Percentiles rank a stretch among this genome's conserved stretches.
Conservation (phyloP, 2,113 vertebrate genomes). For the Anthoscopus minutus region DNA sequence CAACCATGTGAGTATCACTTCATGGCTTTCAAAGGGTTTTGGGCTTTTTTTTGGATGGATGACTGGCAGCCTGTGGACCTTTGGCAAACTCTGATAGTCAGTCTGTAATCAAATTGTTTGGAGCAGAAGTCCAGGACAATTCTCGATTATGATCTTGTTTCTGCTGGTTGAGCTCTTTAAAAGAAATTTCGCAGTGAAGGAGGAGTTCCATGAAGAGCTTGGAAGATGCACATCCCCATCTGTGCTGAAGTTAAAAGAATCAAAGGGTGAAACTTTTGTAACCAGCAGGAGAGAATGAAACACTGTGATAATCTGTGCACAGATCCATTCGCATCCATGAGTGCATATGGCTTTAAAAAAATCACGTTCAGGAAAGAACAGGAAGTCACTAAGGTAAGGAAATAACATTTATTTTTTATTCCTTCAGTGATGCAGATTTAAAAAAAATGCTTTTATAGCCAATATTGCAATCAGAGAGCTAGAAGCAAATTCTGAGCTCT, state of each 20-base stretch:
- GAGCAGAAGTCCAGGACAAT: background rate
- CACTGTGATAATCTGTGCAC: background rate
- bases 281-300: background rate
- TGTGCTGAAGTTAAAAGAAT: background rate
- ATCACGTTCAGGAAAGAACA: background rate
- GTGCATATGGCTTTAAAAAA: background rate
- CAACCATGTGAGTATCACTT: background rate
- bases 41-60: background rate
- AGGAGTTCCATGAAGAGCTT: background rate
- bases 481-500: background rate
- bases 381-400: background rate
- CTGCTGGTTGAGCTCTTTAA: background rate
- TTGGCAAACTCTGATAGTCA: background rate
- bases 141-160: background rate
- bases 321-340: rapidly evolving
- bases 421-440: background rate
- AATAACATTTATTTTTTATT: background rate
- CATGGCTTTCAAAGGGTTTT: background rate
- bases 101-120: background rate
- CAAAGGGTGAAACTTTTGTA: background rate
- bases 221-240: background rate
- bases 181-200: background rate
- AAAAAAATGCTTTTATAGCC: background rate
- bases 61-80: background rate
- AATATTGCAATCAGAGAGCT: background rate